These are phyloP conservation scores for Trogon melanurus DNA, from an alignment of 2,113 vertebrate genomes.

Conservation along the genomic window DNA sequence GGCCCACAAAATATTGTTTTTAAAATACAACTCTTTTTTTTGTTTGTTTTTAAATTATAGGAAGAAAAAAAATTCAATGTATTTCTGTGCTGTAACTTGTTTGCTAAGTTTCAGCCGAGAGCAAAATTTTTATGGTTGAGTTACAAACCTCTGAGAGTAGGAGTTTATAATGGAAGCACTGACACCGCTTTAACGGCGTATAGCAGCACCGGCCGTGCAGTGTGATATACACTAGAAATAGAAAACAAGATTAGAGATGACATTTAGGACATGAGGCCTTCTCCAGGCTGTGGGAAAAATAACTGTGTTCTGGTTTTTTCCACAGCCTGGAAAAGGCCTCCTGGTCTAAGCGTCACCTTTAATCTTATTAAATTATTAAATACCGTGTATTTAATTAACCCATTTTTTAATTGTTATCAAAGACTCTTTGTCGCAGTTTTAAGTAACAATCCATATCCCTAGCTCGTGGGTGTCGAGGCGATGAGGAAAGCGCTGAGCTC, in stretches of 20 bases:
- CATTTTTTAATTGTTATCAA: conserved; percentile 4
- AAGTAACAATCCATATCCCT: not conserved
- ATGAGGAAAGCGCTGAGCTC: not conserved
- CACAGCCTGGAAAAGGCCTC: conserved; percentile 33
- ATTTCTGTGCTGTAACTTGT: conserved; percentile 6
- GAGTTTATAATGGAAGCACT: conserved; percentile 58
- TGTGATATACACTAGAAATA: conserved; percentile 55
- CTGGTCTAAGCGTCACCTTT: conserved; percentile 24
- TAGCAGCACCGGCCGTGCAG: not conserved
- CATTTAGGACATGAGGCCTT: conserved; percentile 61
- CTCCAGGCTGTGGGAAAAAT: conserved; percentile 59
- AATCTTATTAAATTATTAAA: not conserved
- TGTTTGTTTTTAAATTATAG: not conserved
- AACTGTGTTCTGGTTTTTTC: conserved; percentile 44
- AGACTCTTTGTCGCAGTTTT: not conserved
- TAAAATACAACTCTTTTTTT: not conserved
- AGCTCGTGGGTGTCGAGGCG: not conserved
- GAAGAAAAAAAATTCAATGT: not conserved
- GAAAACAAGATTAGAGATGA: conserved; percentile 68
- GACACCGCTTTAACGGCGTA: conserved; percentile 9
- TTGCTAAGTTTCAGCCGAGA: conserved; percentile 33
- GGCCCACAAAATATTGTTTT: not conserved
- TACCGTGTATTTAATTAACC: conserved; percentile 8
- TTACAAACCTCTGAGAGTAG: conserved; percentile 54
- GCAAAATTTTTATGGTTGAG: conserved; percentile 23